Evolutionary conservation across 1,140 invertebrate species (phyloP), one percentile per base, ranked within the genome.

Genomic region (Drosophila burlai): DNA sequence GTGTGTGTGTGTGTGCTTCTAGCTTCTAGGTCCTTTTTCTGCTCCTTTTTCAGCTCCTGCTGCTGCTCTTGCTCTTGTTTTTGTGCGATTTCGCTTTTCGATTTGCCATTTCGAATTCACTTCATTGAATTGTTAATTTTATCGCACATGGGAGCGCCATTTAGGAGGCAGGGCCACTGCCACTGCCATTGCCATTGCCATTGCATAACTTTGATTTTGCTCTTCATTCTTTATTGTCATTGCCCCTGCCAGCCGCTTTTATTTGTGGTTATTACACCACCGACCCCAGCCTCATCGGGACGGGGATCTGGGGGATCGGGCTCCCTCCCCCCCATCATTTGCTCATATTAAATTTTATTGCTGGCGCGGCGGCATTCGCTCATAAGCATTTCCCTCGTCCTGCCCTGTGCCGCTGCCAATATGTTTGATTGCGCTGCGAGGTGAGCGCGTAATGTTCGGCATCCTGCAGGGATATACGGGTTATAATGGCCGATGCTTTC

Each of bases 71-170:
- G 10, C n/a, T 36, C 34, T 36, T 34, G 18, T 54, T 34, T 54
- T 36, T 55, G 34, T 55, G 29, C 61, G 79, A 82, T 82, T 82
- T 82, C 65, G 64, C 69, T 83, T 83, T 80, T 87, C 83, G 80
- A 87, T 80, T 69, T 67, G 66, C 81, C 83, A 86, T 86, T 86
- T 86, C 76, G 76, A 83, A 89, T 87, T 87, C 80, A 87, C 80
- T 87, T 87, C 84, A 87, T 83, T 87, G 84, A 87, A 87, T 89
- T 89, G 80, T 89, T 87, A 83, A 89, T 87, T 87, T 89, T 83
- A 87, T 87, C 55, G 83, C 68, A 24, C 54, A 49, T 57, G 40
- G 55, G 57, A 52, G 62, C 59, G 31, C 46, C 52, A 24, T 55
- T 55, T 38, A 24, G 52, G 3, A 18, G 15, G 18, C 21, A 16